Evolutionary conservation across 2,797 vertebrate genomes (phyloP).

Genomic region (Synanceia verrucosa): DNA sequence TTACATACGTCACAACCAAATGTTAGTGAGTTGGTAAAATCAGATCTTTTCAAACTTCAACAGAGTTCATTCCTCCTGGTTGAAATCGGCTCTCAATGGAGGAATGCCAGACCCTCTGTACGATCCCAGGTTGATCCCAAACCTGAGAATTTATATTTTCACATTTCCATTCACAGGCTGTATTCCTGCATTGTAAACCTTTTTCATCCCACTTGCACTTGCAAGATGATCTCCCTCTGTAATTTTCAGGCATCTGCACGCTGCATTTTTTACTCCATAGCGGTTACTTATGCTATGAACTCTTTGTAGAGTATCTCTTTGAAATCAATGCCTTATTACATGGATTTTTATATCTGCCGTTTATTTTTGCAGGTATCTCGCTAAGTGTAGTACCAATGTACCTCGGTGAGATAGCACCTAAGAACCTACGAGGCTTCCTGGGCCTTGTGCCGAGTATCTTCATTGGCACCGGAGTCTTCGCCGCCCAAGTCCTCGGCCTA

Average conservation of each 20-base stretch:
- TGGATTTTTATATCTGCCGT: background rate
- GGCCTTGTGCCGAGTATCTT: slow-evolving; percentile 91
- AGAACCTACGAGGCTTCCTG: slow-evolving; percentile 89
- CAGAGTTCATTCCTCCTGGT: too few species aligned
- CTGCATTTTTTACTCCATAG: background rate
- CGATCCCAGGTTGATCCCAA: too few species aligned
- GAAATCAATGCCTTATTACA: background rate
- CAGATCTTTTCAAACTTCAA: too few species aligned
- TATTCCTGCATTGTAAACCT: background rate
- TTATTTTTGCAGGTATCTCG: slow-evolving; percentile 83
- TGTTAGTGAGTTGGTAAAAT: too few species aligned
- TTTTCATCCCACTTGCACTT: background rate
- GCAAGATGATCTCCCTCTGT: too few species aligned
- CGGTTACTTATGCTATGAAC: background rate
- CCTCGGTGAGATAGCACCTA: slow-evolving; percentile 91
- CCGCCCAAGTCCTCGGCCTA: slow-evolving; percentile 89
- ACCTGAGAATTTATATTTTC: too few species aligned
- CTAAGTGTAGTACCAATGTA: slow-evolving; percentile 93
- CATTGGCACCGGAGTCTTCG: slow-evolving; percentile 89
- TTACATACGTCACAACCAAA: too few species aligned
- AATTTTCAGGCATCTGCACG: background rate
- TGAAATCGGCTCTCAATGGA: too few species aligned
- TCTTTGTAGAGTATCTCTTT: background rate
- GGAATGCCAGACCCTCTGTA: too few species aligned
- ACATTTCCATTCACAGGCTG: background rate